Conservation (phyloP, 2,113 vertebrate species). For the Callipepla californica region DNA sequence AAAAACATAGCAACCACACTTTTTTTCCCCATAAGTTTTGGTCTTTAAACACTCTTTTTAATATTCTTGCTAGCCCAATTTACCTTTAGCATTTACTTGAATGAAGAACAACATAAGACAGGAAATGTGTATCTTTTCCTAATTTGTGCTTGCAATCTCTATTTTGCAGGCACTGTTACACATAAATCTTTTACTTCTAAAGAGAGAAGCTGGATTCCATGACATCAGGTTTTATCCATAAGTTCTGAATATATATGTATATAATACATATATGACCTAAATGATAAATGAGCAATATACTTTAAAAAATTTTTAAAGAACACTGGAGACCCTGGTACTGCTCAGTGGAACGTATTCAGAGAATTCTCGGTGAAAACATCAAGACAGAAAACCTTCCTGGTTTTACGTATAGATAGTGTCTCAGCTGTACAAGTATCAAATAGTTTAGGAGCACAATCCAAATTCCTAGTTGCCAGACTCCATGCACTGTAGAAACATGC, state of each 20-base stretch:
- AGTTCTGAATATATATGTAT: not conserved
- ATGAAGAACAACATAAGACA: not conserved
- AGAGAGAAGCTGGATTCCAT: not conserved
- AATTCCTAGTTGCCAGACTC: not conserved
- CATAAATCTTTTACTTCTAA: not conserved
- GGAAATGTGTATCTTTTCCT: not conserved
- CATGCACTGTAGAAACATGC: not conserved
- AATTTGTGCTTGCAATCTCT: not conserved
- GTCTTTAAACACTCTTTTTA: not conserved
- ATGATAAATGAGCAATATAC: not conserved
- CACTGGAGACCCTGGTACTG: not conserved
- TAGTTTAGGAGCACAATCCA: not conserved
- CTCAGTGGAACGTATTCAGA: not conserved
- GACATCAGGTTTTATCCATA: not conserved
- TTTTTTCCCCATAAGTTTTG: not conserved
- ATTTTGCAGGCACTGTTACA: not conserved
- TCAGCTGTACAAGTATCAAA: not conserved
- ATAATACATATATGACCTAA: too few relatives aligned
- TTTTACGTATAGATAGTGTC: not conserved
- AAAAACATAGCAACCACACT: not conserved
- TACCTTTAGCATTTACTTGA: not conserved
- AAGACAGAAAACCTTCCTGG: not conserved
- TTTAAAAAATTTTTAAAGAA: not conserved
- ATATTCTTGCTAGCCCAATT: not conserved
- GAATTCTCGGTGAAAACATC: not conserved